phyloP scores from a whole-genome alignment of 2,888 invertebrate species.

The Cremastinae sp. region DNA sequence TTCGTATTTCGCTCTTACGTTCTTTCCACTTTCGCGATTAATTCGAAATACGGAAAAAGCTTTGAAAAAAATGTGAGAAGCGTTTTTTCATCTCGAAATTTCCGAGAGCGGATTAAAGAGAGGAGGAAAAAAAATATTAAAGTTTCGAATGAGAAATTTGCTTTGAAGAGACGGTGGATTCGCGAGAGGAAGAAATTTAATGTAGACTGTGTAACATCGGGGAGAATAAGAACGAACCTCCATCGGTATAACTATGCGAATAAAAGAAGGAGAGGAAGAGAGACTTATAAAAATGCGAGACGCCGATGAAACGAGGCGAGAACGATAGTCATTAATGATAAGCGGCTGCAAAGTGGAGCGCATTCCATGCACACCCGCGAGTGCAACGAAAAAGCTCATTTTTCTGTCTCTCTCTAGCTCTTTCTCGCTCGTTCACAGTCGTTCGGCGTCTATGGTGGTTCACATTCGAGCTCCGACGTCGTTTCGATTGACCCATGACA shows the following conservation, averaged over 20 bases:
- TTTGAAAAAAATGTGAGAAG: background rate
- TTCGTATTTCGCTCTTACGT: background rate
- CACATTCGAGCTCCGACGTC: constrained; percentile 58
- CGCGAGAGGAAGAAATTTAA: background rate
- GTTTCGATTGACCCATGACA: constrained; percentile 64
- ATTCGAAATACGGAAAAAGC: too few species aligned
- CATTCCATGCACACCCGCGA: constrained; percentile 54
- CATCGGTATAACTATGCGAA: too few species aligned
- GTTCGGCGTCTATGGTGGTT: background rate
- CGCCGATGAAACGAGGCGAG: constrained; percentile 45
- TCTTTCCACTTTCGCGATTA: background rate
- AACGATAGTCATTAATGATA: constrained; percentile 52
- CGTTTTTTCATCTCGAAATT: too few species aligned
- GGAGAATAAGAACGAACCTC: too few species aligned
- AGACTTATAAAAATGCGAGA: constrained; percentile 45
- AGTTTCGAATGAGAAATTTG: too few species aligned
- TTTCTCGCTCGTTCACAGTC: constrained; percentile 2
- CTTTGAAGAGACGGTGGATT: background rate
- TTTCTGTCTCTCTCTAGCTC: constrained; percentile 3
- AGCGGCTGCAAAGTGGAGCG: constrained; percentile 57
- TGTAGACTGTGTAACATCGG: too few species aligned
- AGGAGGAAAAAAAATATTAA: too few species aligned
- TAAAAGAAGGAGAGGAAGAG: constrained; percentile 25
- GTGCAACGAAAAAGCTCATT: constrained; percentile 21
- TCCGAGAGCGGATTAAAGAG: too few species aligned